Evolutionary conservation across 2,888 invertebrate genomes (phyloP), one percentile per base, ranked within the genome.

Genomic region (Acleris cristana): DNA sequence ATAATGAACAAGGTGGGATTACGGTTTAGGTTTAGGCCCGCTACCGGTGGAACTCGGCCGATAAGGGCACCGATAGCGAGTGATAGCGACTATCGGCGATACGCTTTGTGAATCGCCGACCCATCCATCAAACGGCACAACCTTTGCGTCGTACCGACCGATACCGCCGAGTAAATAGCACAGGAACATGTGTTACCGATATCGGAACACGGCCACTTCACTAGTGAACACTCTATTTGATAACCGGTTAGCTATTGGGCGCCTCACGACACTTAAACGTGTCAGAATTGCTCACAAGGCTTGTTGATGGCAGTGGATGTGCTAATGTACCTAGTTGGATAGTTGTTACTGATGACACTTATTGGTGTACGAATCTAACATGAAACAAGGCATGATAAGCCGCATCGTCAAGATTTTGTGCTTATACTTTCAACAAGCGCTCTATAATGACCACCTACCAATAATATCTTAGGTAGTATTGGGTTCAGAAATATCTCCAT

Each of bases 101-200:
- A 86, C 83, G 89, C 92, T 92, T 92, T 92, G 92, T 88, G 85
- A 79, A 79, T 78, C 84, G 89, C 91, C 92, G 91, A 83, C 88
- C 84, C 87, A 92, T 92, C 92, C 87, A 92, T 92, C 92, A 92
- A 82, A 79, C 75, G 61, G 69, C 70, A 71, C 78, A 79, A 81
- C 88, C 92, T 91, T 92, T 92, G 82, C 87, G 81, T 82, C 84
- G 79, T 84, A 84, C 89, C 90, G 88, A 80, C 85, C 76, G 80
- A 82, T 82, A 83, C 79, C 73, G 48, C 52, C 69, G 67, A 82
- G 87, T 85, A 89, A 89, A 89, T 86, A 90, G 74, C 79, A 77
- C 79, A 73, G 82, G 85, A 89, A 92, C 91, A 91, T 90, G 77
- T 91, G 91, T 90, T 87, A 79, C 72, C 74, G 83, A 84, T 90